Evolutionary conservation across 2,888 invertebrate genomes (phyloP), one percentile per base, ranked within the genome.

Genomic region (Dastarcus helophoroides): DNA sequence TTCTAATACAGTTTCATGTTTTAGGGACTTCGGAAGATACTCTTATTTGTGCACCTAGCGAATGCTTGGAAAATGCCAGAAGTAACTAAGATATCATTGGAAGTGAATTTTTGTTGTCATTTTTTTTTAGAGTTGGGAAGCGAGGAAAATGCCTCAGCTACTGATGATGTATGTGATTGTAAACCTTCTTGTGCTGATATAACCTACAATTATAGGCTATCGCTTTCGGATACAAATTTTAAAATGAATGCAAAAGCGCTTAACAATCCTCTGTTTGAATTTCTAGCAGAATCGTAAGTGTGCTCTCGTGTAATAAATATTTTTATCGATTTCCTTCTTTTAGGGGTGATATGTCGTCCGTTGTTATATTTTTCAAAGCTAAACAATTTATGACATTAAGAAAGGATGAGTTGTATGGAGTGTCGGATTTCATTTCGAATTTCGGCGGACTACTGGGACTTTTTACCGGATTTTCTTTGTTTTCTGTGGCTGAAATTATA

Each of bases 311-410:
- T 7, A 7, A 7, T 17, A 6, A 17, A 17, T 17, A 7, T 7
- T 17, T 17, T 17, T 17, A 7, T 9, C 6, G 5, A 13, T 11
- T 14, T 14, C 11, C 22, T 24, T 29, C 36, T 47, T 45, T 32
- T 31, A 47, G 47, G 13, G 38, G 33, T n/a, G 53, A 63, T 40
- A 62, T 64, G 49, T 63, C 76, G 0, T 68, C 73, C 2, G 64
- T 76, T 6, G 67, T 71, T 43, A 67, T 79, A 26, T 77, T 73
- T 60, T 77, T 76, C 59, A 77, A 76, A 52, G 76, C 77, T 47
- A 68, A 71, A 1, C 76, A 78, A 50, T 78, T 77, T 46, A 67
- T 76, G 14, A 73, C 77, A 1, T 74, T 74, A 2, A 67, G 71
- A 14, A 65, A 78, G 12, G 73, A 76, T 0, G 78, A 78, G 46